Conservation (phyloP, 2,797 vertebrate species). For the Enteromius unitaeniatus region DNA sequence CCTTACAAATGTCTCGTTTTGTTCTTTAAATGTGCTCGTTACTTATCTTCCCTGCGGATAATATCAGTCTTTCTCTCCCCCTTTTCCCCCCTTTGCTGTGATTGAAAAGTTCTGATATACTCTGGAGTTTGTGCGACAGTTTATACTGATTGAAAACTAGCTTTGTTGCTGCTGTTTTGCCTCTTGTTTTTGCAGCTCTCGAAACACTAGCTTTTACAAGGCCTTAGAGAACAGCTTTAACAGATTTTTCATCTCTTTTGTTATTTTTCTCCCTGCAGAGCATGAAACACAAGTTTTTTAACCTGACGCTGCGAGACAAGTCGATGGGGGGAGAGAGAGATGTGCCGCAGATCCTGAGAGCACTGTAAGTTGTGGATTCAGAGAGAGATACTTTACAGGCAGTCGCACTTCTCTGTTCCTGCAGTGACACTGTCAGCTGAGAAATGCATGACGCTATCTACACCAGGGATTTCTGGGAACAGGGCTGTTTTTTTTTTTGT, state of each 20-base stretch:
- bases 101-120: conserved; percentile 1
- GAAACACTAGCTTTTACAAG: not conserved
- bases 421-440: not conserved
- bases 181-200: conserved; percentile 27
- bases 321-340: conserved; percentile 57
- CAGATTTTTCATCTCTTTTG: not conserved
- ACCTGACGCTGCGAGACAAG: conserved; percentile 42
- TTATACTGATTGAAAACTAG: conserved; percentile 11
- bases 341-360: conserved; percentile 53
- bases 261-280: conserved; percentile 50
- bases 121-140: not conserved
- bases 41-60: not conserved
- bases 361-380: conserved; percentile 60
- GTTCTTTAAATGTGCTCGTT: conserved; percentile 11
- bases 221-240: not conserved
- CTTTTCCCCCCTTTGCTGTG: not conserved
- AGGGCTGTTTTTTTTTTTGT: not conserved
- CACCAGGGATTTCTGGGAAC: conserved; percentile 17
- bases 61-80: not conserved
- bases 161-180: conserved; percentile 29
- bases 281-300: conserved; percentile 58
- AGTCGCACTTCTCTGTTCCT: conserved; percentile 22
- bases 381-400: not conserved
- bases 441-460: not conserved
- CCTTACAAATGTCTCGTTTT: conserved; percentile 35